Percentiles rank a stretch among this genome's conserved stretches.
phyloP scores from a whole-genome alignment of 2,113 vertebrate genomes.

The Miniopterus natalensis region DNA sequence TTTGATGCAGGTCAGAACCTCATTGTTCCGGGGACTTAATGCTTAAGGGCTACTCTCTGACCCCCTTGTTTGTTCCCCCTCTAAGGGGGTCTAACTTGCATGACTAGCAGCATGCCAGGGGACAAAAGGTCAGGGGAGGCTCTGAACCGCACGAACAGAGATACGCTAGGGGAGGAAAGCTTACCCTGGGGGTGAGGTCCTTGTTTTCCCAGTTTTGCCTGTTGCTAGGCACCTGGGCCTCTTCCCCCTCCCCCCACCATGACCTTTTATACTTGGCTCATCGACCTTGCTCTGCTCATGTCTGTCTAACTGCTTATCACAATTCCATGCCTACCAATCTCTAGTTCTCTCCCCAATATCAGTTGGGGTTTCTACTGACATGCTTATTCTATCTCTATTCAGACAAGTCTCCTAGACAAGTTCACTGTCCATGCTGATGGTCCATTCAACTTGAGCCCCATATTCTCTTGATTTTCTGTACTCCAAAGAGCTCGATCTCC shows the following conservation, averaged over 20 bases:
- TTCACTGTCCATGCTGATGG: background rate
- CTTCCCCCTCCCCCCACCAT: background rate
- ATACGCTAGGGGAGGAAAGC: background rate
- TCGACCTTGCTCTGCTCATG: background rate
- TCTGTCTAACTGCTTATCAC: background rate
- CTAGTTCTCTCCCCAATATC: background rate
- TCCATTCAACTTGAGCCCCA: background rate
- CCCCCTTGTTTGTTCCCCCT: background rate
- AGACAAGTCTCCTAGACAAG: background rate
- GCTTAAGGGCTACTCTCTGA: background rate
- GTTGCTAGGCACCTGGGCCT: background rate
- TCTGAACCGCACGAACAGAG: background rate
- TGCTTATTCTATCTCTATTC: background rate
- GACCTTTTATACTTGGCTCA: background rate
- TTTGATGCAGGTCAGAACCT: background rate
- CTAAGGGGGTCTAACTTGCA: background rate
- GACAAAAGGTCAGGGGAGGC: background rate
- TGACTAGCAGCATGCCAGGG: background rate
- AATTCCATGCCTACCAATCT: background rate
- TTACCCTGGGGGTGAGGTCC: background rate
- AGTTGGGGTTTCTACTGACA: background rate
- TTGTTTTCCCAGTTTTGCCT: background rate
- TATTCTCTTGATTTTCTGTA: background rate
- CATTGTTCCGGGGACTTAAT: background rate
- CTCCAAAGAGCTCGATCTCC: background rate